A percentile compares a stretch with the other conserved stretches of the same genome.
These are phyloP conservation scores for Tapera naevia DNA, from an alignment of 2,797 vertebrate genomes.

Conservation along the genomic window DNA sequence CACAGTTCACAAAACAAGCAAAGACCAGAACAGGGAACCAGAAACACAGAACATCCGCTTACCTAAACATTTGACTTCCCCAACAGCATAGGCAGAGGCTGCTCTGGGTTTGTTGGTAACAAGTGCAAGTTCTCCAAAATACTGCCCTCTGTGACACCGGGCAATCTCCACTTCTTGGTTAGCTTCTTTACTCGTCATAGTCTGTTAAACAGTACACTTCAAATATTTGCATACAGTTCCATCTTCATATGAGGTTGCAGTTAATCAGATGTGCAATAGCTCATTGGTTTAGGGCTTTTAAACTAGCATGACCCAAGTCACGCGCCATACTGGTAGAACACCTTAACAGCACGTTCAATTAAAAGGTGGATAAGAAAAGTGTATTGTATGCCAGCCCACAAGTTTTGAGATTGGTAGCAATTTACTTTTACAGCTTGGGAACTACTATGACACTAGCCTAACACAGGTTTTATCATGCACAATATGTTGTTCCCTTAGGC, in stretches of 20 bases:
- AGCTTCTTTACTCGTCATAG: slow-evolving; percentile 88
- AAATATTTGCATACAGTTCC: background rate
- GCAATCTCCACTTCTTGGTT: slow-evolving; percentile 94
- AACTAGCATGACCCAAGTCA: background rate
- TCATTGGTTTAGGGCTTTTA: background rate
- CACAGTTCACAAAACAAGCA: background rate
- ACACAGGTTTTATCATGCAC: background rate
- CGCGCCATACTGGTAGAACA: background rate
- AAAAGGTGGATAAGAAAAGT: background rate
- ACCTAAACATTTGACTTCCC: slow-evolving; percentile 95
- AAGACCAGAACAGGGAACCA: background rate
- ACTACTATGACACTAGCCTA: background rate
- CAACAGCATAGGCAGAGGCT: slow-evolving; percentile 94
- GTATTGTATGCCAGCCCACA: background rate
- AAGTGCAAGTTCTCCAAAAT: slow-evolving; percentile 97
- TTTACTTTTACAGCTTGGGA: background rate
- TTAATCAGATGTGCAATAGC: background rate
- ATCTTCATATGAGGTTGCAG: background rate
- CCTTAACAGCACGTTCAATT: background rate
- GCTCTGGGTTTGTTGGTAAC: slow-evolving; percentile 99
- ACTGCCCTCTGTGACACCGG: slow-evolving; percentile 92
- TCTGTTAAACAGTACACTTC: slow-evolving; percentile 76
- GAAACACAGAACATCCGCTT: slow-evolving; percentile 59
- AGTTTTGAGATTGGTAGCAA: background rate
- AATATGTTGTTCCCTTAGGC: background rate